These are phyloP conservation scores for Tiliacea aurago DNA, from an alignment of 2,888 invertebrate genomes.

Conservation along the genomic window DNA sequence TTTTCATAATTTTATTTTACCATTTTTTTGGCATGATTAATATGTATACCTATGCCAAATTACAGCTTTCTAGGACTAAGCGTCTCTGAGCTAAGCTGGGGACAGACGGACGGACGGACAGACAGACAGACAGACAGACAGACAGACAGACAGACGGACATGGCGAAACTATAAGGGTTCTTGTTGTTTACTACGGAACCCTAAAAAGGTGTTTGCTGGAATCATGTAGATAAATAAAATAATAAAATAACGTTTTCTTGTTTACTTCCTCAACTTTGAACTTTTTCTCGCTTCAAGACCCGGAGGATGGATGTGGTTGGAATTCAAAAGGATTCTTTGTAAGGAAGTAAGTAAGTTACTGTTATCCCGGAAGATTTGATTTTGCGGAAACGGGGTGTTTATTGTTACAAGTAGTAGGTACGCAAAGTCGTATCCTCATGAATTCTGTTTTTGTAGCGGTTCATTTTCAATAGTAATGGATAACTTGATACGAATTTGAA, in stretches of 20 bases:
- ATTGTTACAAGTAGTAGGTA: conserved; percentile 1
- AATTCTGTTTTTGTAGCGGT: background rate
- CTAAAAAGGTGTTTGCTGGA: background rate
- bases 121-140: too few relatives aligned
- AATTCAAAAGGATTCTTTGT: conserved; percentile 25
- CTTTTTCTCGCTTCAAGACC: conserved; percentile 28
- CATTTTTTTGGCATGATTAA: too few relatives aligned
- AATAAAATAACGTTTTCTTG: conserved; percentile 26
- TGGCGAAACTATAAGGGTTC: too few relatives aligned
- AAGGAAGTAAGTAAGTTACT: conserved; percentile 4
- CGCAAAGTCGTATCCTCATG: background rate
- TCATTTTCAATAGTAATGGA: background rate
- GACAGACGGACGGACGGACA: too few relatives aligned
- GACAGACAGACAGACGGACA: too few relatives aligned
- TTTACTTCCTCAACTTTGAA: conserved; percentile 26
- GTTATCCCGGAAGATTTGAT: conserved; percentile 11
- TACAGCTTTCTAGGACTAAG: too few relatives aligned
- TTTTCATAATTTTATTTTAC: too few relatives aligned
- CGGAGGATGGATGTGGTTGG: conserved; percentile 27
- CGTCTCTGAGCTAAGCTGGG: too few relatives aligned
- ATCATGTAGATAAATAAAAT: conserved; percentile 28
- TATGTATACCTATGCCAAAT: too few relatives aligned
- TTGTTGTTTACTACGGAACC: too few relatives aligned
- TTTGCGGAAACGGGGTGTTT: background rate
- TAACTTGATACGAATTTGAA: background rate